Evolutionary conservation across 2,113 vertebrate genomes (phyloP), one percentile per base, ranked within the genome.

Genomic region (Terrapene triunguis): DNA sequence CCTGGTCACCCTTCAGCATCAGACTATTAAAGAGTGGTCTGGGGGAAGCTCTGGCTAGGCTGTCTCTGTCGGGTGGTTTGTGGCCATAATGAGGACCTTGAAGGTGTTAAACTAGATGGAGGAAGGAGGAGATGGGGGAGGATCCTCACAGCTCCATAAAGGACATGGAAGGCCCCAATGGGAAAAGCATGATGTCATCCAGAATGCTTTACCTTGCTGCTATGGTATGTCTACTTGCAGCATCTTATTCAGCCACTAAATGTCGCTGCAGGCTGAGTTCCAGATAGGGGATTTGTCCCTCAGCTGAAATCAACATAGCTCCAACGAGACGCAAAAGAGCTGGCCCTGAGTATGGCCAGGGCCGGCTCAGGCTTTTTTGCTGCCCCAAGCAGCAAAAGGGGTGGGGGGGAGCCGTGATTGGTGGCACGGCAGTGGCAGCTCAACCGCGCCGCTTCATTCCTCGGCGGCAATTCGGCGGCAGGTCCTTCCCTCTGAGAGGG

Each of bases 371-470:
- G 13, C 48, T 50, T 50, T 50, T 50, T 50, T 50, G 13, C 48
- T 14, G 1, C 13, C 14, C 48, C 48, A 50, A 50, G 13, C 1
- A 1, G 13, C 48, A 1, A 50, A 14, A 12, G 48, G 3, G 10
- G 12, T n/a, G 42, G 42, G 42, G 42, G 42, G 42, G 42, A 44
- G 48, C 48, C 4, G 13, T 50, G 13, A 50, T 14, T 50, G 48
- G 48, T 4, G 48, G 48, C 13, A 4, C 4, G 4, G 48, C 4
- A 1, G 13, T 1, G 4, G 48, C 48, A 50, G 48, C 48, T 50
- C 48, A 50, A 50, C 48, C 48, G 13, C 5, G 48, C 48, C 1
- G 48, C 1, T 50, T 50, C 48, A 50, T 50, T 14, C 13, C 13
- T 50, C 4, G 48, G 13, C 4, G 4, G 48, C 48, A 50, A 50